phyloP scores from a whole-genome alignment of 2,797 vertebrate species.

The Bradypodion pumilum region DNA sequence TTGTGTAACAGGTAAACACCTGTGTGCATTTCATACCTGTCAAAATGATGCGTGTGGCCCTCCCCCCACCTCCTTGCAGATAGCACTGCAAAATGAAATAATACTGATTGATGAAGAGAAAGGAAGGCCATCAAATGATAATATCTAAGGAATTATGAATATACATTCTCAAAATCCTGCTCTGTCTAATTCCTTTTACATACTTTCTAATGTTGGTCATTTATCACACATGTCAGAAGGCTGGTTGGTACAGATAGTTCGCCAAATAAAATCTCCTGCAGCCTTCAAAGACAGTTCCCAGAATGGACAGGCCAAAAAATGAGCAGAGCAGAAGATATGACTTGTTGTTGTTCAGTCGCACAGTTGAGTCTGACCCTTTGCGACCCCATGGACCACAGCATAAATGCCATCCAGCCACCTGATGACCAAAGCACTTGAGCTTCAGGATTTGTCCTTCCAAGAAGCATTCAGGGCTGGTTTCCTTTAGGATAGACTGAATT shows the following conservation, averaged over 20 bases:
- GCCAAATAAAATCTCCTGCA: constrained; percentile 12
- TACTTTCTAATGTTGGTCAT: constrained; percentile 33
- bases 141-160: neutral
- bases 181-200: constrained; percentile 18
- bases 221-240: constrained; percentile 37
- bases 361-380: no score
- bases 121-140: constrained; percentile 21
- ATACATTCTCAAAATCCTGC: constrained; percentile 24
- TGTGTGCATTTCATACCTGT: neutral
- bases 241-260: neutral
- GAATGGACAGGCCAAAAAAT: neutral
- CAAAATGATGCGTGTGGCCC: neutral
- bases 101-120: constrained; percentile 30
- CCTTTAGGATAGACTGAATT: no score
- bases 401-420: no score
- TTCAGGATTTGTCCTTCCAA: no score
- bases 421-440: no score
- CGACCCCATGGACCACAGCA: no score
- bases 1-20: neutral
- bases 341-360: no score
- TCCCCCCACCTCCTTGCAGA: constrained; percentile 7
- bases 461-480: no score
- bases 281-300: neutral
- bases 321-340: neutral
- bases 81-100: neutral